phyloP scores from a whole-genome alignment of 2,113 vertebrate genomes.

The Saimiri boliviensis region DNA sequence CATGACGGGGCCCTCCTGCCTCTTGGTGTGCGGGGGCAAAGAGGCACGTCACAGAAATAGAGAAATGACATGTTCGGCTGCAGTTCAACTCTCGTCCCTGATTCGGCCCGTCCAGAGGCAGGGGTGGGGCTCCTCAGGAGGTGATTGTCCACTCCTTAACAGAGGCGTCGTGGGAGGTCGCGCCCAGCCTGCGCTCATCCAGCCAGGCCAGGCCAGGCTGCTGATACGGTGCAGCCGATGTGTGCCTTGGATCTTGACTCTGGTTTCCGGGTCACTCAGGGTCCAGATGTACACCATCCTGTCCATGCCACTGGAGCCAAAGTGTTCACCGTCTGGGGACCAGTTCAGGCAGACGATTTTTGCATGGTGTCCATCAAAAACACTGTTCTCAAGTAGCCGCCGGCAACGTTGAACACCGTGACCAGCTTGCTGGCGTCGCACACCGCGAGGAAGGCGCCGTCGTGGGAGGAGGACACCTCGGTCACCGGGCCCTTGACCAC shows the following conservation, averaged over 20 bases:
- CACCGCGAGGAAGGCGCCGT: constrained; percentile 94
- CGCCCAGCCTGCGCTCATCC: constrained; percentile 93
- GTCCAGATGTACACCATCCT: constrained; percentile 97
- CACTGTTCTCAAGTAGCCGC: constrained; percentile 89
- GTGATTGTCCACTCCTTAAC: constrained; percentile 97
- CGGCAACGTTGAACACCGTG: constrained; percentile 90
- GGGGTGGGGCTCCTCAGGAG: constrained; percentile 86
- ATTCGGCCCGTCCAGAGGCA: constrained; percentile 80
- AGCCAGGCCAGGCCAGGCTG: constrained; percentile 90
- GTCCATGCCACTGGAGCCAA: constrained; percentile 97
- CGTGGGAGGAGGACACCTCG: constrained; percentile 92
- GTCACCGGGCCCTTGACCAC: constrained; percentile 89
- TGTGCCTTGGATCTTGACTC: constrained; percentile 92
- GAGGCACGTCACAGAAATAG: constrained; percentile 84
- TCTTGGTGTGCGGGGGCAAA: constrained; percentile 27
- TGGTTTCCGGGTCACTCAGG: constrained; percentile 88
- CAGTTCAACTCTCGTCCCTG: constrained; percentile 90
- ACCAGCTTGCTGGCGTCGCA: constrained; percentile 92
- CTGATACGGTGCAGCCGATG: constrained; percentile 95
- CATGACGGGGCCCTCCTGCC: constrained; percentile 41
- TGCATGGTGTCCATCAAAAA: constrained; percentile 95
- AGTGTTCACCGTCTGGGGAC: constrained; percentile 97
- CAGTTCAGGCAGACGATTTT: constrained; percentile 94
- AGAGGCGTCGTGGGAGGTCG: constrained; percentile 94
- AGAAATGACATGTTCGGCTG: constrained; percentile 83